Percentiles rank a stretch among this genome's conserved stretches.
These are phyloP conservation scores for Drosophila yakuba DNA, from an alignment of 1,140 invertebrate species.

Conservation along the genomic window DNA sequence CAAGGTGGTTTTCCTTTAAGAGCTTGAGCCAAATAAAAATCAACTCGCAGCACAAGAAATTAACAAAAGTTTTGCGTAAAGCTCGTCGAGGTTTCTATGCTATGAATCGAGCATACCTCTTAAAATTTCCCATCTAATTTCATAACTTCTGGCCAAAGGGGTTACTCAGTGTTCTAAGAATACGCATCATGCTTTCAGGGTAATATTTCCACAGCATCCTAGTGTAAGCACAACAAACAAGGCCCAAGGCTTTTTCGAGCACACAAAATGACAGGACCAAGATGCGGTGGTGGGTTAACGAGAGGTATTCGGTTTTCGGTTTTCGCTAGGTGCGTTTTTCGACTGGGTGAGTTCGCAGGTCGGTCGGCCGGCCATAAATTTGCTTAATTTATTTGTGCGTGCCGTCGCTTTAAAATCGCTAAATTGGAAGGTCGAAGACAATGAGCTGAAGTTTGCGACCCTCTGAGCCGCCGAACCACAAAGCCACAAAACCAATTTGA, in stretches of 20 bases:
- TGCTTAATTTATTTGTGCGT: conserved; percentile 81
- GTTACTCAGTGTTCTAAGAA: no score
- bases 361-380: conserved; percentile 60
- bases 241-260: no score
- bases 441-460: conserved; percentile 12
- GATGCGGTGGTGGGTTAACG: conserved; percentile 19
- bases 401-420: conserved; percentile 57
- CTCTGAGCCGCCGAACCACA: conserved; percentile 30
- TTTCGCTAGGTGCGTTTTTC: neutral
- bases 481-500: conserved; percentile 75
- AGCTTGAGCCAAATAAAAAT: conserved; percentile 43
- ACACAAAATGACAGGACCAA: conserved; percentile 46
- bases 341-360: conserved; percentile 18
- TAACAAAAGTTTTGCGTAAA: neutral
- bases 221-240: no score
- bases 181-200: no score
- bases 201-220: no score
- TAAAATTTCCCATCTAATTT: no score
- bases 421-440: conserved; percentile 18
- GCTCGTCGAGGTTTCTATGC: no score
- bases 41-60: conserved; percentile 34
- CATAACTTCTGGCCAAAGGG: no score
- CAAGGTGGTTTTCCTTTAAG: conserved; percentile 31
- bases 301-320: neutral
- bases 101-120: no score